Percentiles rank a stretch among this genome's conserved stretches.
Conservation (phyloP, 2,797 vertebrate species). For the Cyprinodon diabolis region DNA sequence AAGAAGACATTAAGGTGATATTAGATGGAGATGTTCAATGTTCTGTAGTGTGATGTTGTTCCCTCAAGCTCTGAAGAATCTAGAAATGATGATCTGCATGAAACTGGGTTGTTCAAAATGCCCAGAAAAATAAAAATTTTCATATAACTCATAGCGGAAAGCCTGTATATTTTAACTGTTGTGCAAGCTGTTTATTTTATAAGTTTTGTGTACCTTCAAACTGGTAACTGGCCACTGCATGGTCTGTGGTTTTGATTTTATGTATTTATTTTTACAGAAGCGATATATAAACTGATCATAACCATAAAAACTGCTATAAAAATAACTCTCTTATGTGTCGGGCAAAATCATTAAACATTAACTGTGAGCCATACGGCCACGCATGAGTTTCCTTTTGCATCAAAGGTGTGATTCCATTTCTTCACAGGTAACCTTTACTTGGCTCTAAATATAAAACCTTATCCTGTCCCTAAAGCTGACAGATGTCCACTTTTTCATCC, state of each 20-base stretch:
- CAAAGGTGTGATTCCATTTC: neutral
- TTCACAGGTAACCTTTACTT: slow-evolving; percentile 27
- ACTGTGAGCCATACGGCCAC: slow-evolving; percentile 4
- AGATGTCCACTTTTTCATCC: slow-evolving; percentile 17
- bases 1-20: too few relatives aligned
- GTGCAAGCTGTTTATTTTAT: neutral
- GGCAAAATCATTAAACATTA: neutral
- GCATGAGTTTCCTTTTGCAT: slow-evolving; percentile 40
- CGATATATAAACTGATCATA: neutral
- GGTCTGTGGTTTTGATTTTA: too few relatives aligned
- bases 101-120: too few relatives aligned
- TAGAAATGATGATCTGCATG: too few relatives aligned
- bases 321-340: neutral
- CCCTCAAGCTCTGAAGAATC: too few relatives aligned
- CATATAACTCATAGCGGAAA: too few relatives aligned
- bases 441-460: slow-evolving; percentile 38
- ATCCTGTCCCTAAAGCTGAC: neutral
- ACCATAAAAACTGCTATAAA: neutral
- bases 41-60: too few relatives aligned
- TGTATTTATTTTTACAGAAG: neutral
- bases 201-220: neutral
- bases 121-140: too few relatives aligned
- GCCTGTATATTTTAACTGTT: neutral
- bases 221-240: neutral
- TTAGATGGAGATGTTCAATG: too few relatives aligned